Percentiles rank a stretch among this genome's conserved stretches.
Evolutionary conservation across 2,888 invertebrate genomes (phyloP).

Genomic region (Spodoptera exigua): DNA sequence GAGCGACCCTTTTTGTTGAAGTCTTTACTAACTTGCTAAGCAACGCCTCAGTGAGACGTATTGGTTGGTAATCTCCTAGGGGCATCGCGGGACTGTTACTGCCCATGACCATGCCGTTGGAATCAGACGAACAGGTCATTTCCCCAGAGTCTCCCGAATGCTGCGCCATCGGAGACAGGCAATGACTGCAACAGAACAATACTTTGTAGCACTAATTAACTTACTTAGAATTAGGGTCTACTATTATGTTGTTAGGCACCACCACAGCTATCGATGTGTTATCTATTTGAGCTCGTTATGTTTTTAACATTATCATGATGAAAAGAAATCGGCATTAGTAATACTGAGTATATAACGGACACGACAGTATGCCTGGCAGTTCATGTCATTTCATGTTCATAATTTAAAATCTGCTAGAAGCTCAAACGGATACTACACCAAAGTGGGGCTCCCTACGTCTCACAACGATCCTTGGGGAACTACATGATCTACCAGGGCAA

Average conservation of each 20-base stretch:
- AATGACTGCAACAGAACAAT: conserved; percentile 59
- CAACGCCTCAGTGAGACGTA: conserved; percentile 71
- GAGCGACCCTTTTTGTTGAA: background rate
- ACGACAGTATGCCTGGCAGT: no score
- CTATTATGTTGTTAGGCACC: no score
- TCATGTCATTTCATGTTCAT: no score
- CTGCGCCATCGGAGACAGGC: conserved; percentile 62
- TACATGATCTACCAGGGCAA: background rate
- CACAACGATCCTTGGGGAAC: background rate
- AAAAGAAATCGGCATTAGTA: no score
- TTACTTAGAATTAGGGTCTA: no score
- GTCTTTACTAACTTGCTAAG: conserved; percentile 70
- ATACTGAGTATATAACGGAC: no score
- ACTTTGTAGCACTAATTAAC: background rate
- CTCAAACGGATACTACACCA: background rate
- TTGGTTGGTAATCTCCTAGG: conserved; percentile 46
- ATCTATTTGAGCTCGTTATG: background rate
- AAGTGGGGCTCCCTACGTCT: no score
- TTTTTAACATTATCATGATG: no score
- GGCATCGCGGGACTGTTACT: conserved; percentile 15
- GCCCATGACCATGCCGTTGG: conserved; percentile 29
- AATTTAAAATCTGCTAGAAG: background rate
- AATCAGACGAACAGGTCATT: conserved; percentile 57
- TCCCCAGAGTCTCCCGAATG: conserved; percentile 61
- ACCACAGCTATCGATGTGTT: no score